A percentile compares a stretch with the other conserved stretches of the same genome.
These are phyloP conservation scores for Dasysyrphus tricinctus DNA, from an alignment of 2,888 invertebrate species.

Conservation along the genomic window DNA sequence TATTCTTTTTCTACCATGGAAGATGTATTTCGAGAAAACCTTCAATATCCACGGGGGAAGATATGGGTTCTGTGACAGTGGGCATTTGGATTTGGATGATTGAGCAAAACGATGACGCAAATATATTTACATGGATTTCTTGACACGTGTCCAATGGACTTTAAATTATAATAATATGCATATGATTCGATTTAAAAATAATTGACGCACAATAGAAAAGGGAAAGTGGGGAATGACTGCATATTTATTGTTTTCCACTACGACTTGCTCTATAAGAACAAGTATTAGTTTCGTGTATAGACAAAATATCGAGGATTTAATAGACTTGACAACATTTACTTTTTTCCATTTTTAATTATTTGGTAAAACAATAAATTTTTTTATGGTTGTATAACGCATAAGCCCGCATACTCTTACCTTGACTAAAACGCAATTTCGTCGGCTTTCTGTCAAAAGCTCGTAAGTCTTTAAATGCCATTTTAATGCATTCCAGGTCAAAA, in stretches of 20 bases:
- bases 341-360: no score
- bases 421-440: no score
- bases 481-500: no score
- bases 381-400: no score
- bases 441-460: no score
- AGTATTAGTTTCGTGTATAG: no score
- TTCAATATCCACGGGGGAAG: slow-evolving; percentile 1
- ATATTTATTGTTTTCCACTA: neutral
- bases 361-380: no score
- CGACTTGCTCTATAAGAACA: no score
- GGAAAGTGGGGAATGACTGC: neutral
- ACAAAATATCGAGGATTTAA: no score
- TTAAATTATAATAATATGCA: slow-evolving; percentile 46
- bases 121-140: slow-evolving; percentile 50
- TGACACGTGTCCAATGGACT: slow-evolving; percentile 59
- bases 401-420: no score
- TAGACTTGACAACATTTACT: no score
- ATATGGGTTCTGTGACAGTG: slow-evolving; percentile 13
- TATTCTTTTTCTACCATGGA: neutral
- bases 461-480: no score
- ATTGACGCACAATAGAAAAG: neutral
- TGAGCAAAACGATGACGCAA: slow-evolving; percentile 51
- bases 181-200: slow-evolving; percentile 7
- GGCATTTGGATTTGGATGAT: slow-evolving; percentile 53
- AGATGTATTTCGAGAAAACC: neutral